phyloP scores from a whole-genome alignment of 2,113 vertebrate species.

The Gobius niger region DNA sequence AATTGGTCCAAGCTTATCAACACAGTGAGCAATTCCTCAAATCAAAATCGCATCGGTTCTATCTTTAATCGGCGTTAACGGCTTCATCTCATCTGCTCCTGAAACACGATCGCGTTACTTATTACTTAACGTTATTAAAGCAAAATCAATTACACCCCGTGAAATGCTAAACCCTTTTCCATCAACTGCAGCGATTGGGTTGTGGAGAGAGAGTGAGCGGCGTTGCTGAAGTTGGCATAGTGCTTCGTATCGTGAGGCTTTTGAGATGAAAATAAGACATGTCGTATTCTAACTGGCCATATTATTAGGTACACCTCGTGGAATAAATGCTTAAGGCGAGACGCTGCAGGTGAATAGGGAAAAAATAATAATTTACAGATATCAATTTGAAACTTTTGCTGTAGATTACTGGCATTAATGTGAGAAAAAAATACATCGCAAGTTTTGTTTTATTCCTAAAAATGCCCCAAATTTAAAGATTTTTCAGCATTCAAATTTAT shows the following conservation, averaged over 20 bases:
- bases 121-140: not conserved
- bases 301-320: not conserved
- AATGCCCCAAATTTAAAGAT: too few species aligned
- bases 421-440: too few species aligned
- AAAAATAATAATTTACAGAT: too few species aligned
- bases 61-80: not conserved
- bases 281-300: not conserved
- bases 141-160: not conserved
- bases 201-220: not conserved
- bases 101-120: not conserved
- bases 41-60: not conserved
- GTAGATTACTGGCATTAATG: too few species aligned
- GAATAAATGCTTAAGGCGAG: too few species aligned
- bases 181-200: not conserved
- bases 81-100: not conserved
- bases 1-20: not conserved
- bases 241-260: not conserved
- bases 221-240: slow-evolving; percentile 5
- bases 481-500: too few species aligned
- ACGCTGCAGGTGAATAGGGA: too few species aligned
- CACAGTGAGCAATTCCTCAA: not conserved
- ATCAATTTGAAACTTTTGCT: too few species aligned
- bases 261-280: not conserved
- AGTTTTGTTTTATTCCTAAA: too few species aligned
- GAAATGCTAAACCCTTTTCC: not conserved